These are phyloP conservation scores for Echinometra lucunter DNA, from an alignment of 53 echinoderm and acorn worm genomes.

Conservation along the genomic window DNA sequence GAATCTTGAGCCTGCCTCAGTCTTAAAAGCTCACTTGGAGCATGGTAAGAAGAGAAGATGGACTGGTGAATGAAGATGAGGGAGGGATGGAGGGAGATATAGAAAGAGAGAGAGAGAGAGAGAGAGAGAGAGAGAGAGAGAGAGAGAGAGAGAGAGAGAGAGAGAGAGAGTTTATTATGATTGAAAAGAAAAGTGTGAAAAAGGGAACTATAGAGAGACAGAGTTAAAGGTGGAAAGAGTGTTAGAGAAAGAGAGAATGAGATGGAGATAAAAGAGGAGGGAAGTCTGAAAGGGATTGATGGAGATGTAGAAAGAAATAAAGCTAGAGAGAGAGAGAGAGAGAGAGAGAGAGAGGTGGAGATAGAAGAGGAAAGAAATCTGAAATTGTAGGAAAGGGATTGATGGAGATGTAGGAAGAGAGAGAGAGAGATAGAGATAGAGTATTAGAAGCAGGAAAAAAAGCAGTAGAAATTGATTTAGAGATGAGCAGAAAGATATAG, in stretches of 20 bases:
- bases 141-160: neutral
- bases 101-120: neutral
- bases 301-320: neutral
- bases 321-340: neutral
- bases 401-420: neutral
- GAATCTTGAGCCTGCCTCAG: conserved; percentile 27
- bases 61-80: no score
- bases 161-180: no score
- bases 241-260: neutral
- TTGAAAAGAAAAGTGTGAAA: neutral
- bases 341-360: neutral
- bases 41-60: neutral
- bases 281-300: neutral
- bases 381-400: no score
- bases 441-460: neutral
- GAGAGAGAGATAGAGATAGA: neutral
- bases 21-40: neutral
- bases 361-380: no score
- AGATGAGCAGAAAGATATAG: neutral
- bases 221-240: neutral
- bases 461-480: neutral
- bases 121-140: neutral
- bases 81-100: neutral
- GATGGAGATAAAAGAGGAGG: no score
- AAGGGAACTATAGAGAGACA: neutral